phyloP scores from a whole-genome alignment of 1,140 invertebrate genomes.

The Helicoverpa armigera region DNA sequence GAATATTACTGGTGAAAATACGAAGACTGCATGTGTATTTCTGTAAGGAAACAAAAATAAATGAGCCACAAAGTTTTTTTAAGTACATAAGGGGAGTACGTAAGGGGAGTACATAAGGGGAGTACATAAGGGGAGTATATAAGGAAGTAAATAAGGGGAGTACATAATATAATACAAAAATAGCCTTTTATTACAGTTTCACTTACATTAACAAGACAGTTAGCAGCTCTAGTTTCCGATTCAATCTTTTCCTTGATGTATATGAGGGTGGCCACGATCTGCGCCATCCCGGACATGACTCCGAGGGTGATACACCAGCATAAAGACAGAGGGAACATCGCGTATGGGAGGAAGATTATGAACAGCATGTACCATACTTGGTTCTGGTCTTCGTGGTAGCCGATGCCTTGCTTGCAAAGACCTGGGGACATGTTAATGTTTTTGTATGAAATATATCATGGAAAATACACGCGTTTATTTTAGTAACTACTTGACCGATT shows the following conservation, averaged over 20 bases:
- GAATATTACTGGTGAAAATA: constrained; percentile 91
- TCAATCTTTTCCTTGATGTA: constrained; percentile 67
- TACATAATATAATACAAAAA: too few species aligned
- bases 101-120: too few species aligned
- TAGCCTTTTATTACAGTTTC: not conserved
- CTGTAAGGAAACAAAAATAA: constrained; percentile 64
- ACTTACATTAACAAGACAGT: constrained; percentile 30
- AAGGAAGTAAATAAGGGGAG: too few species aligned
- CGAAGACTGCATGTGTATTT: constrained; percentile 88
- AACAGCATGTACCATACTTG: constrained; percentile 96
- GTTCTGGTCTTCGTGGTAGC: constrained; percentile 90
- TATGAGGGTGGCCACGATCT: constrained; percentile 89
- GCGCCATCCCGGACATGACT: constrained; percentile 91
- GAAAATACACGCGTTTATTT: too few species aligned
- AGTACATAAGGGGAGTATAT: too few species aligned
- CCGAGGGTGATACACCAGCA: constrained; percentile 95
- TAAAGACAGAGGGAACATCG: constrained; percentile 95
- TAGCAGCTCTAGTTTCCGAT: not conserved
- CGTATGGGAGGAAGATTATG: constrained; percentile 96
- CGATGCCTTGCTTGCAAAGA: constrained; percentile 91
- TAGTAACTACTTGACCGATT: too few species aligned
- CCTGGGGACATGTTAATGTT: constrained; percentile 84
- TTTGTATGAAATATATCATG: too few species aligned
- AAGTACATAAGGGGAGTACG: too few species aligned
- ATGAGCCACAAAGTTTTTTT: not conserved